Percentiles rank a stretch among this genome's conserved stretches.
These are phyloP conservation scores for Brachyopa scutellaris DNA, from an alignment of 2,888 invertebrate species.

Conservation along the genomic window DNA sequence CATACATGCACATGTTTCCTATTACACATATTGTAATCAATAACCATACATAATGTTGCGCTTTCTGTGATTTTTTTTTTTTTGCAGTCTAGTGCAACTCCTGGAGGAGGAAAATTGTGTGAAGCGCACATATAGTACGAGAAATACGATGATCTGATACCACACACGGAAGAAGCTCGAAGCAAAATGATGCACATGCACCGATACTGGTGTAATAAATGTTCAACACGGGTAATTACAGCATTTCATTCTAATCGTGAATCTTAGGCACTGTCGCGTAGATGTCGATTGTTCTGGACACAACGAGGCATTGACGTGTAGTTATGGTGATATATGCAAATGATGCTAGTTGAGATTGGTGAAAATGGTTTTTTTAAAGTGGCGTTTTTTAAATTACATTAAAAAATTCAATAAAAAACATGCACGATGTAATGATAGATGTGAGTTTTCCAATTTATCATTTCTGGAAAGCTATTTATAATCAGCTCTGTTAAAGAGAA, in stretches of 20 bases:
- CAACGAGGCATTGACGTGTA: neutral
- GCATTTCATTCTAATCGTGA: conserved; percentile 72
- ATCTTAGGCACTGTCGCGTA: conserved; percentile 65
- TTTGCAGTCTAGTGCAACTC: conserved; percentile 1
- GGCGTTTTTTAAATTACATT: too few species aligned
- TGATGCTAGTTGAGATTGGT: conserved; percentile 1
- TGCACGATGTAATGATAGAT: too few species aligned
- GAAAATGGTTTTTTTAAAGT: neutral
- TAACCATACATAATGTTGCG: conserved; percentile 68
- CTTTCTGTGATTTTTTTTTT: conserved; percentile 28
- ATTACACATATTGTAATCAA: conserved; percentile 65
- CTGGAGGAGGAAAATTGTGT: neutral
- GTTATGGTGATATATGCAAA: conserved; percentile 41
- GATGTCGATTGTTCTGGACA: conserved; percentile 55
- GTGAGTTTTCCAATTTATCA: too few species aligned
- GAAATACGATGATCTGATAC: conserved; percentile 70
- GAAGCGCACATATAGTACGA: neutral
- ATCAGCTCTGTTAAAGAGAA: too few species aligned
- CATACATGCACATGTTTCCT: conserved; percentile 3
- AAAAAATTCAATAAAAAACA: too few species aligned
- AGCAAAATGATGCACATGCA: conserved; percentile 68
- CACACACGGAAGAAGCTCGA: conserved; percentile 71
- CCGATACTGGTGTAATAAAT: conserved; percentile 69
- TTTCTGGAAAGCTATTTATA: too few species aligned
- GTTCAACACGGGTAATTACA: conserved; percentile 72